Evolutionary conservation across 2,797 vertebrate genomes (phyloP).

Genomic region (Manis javanica): DNA sequence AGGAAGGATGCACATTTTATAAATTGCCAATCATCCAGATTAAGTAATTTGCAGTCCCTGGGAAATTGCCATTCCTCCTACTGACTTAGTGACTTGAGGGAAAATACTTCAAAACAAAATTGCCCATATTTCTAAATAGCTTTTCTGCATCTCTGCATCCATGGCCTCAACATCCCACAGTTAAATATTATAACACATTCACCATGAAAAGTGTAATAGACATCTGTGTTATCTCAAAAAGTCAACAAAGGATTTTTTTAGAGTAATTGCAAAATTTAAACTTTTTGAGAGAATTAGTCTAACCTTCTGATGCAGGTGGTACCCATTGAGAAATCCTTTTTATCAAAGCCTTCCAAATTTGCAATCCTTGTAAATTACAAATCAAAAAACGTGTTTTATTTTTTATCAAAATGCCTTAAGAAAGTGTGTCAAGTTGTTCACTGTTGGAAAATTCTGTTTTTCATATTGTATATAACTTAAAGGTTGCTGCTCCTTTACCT

Average conservation of each 20-base stretch:
- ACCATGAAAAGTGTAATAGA: conserved; percentile 42
- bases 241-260: neutral
- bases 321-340: neutral
- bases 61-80: conserved; percentile 49
- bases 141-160: neutral
- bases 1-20: neutral
- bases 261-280: conserved; percentile 36
- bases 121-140: neutral
- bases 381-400: conserved; percentile 20
- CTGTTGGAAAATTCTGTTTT: conserved; percentile 33
- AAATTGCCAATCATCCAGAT: conserved; percentile 55
- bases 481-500: neutral
- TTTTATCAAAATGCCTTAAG: conserved; percentile 9
- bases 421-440: conserved; percentile 1
- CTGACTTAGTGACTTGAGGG: conserved; percentile 43
- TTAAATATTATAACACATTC: neutral
- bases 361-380: conserved; percentile 22
- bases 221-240: neutral
- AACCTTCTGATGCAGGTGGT: neutral
- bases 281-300: conserved; percentile 61
- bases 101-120: conserved; percentile 42
- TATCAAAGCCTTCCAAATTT: conserved; percentile 9
- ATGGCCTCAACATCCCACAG: neutral
- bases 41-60: neutral
- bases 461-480: neutral